Base-by-base conservation (phyloP, 2,888 invertebrate genomes). In the Priocnemis perturbator region DNA sequence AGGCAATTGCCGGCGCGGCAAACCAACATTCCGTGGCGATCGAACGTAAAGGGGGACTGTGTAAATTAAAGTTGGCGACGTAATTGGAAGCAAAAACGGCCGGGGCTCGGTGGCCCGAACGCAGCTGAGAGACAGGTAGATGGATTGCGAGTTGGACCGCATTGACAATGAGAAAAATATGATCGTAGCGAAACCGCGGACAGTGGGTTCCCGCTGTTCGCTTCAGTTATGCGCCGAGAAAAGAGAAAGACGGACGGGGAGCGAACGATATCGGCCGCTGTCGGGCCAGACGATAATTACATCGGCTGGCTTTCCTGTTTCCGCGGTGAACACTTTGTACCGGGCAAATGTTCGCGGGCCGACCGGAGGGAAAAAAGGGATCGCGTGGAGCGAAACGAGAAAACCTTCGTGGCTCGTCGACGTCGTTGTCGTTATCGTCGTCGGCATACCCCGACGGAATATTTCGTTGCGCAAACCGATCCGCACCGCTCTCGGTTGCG, bases 51-150 rank as follows among this genome's bases (percentile, higher is more conserved):
- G n/a, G 67, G 64, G 37, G 65, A 57, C 64, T 47, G 77, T 62
- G 74, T 56, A 71, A 77, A 77, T 77, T 72, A 69, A 70, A 62
- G 68, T 57, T 17, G 57, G 59, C 63, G 56, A 63, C 64, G 56
- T 70, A 77, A 77, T 72, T 77, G 70, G 59, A 52, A 44, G 71
- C 60, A 74, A 66, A 72, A 77, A 77, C 69, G 63, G 61, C n/a
- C 50, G 47, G 64, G 61, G 53, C 37, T 55, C 53, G 26, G 64
- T 37, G 50, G 11, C 19, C 19, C 19, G 50, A 50, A 71, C 67
- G 65, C 55, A 47, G 21, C 55, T 52, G 44, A 48, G 67, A 68
- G 60, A 63, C 68, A 56, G 72, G 57, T 68, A 70, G 62, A 70
- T 62, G 50, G 64, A 74, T 70, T 66, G 69, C 67, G 58, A 52